A percentile compares a stretch with the other conserved stretches of the same genome.
Conservation (phyloP, 1,140 invertebrate species). For the Drosophila malerkotliana region DNA sequence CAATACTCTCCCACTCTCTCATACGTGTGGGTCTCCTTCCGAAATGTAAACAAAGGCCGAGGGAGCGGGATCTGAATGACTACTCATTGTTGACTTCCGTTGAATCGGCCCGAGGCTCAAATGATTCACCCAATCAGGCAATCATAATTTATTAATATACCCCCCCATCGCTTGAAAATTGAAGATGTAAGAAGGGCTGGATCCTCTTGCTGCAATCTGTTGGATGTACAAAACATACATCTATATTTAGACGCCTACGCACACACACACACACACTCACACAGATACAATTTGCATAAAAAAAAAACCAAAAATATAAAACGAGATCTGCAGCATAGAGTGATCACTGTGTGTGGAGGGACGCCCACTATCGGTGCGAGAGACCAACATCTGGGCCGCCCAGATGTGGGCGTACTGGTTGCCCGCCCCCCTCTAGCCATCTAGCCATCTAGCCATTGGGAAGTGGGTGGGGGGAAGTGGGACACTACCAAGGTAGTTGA, state of each 20-base stretch:
- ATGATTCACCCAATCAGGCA: constrained; percentile 38
- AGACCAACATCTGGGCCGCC: constrained; percentile 24
- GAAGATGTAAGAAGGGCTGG: constrained; percentile 18
- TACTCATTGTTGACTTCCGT: constrained; percentile 28
- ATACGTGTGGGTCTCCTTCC: constrained; percentile 18
- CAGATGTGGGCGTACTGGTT: constrained; percentile 43
- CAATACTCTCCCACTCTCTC: neutral
- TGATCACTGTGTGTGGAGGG: constrained; percentile 10
- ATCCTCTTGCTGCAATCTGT: constrained; percentile 2
- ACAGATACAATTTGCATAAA: constrained; percentile 25
- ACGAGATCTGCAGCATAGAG: constrained; percentile 21
- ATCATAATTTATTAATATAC: constrained; percentile 2
- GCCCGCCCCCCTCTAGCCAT: neutral
- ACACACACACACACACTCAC: neutral
- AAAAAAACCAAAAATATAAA: constrained; percentile 15
- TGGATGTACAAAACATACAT: neutral
- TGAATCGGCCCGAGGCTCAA: constrained; percentile 11
- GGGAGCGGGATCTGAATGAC: constrained; percentile 23
- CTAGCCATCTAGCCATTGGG: constrained; percentile 2
- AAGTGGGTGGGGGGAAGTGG: neutral
- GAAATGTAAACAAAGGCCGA: constrained; percentile 44
- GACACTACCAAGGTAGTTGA: neutral
- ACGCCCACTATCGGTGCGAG: constrained; percentile 21
- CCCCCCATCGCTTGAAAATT: neutral
- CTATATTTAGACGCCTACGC: constrained; percentile 43